phyloP scores from a whole-genome alignment of 1,140 invertebrate species.

The Achatina immaculata region DNA sequence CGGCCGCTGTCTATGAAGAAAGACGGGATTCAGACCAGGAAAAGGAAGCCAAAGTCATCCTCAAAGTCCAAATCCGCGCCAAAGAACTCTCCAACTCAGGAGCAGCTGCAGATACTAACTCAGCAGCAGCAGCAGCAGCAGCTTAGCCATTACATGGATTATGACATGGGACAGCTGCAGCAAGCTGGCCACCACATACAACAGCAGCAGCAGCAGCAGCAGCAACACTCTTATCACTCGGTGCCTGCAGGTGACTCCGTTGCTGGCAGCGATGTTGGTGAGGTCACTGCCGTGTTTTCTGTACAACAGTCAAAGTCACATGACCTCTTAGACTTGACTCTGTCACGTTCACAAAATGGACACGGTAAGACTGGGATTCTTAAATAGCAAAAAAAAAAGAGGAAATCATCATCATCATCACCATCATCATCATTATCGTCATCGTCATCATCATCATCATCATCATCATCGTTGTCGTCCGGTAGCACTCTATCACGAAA shows the following conservation, averaged over 20 bases:
- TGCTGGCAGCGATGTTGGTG: background rate
- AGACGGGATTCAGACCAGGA: slow-evolving; percentile 95
- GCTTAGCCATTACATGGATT: too few relatives aligned
- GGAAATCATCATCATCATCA: too few relatives aligned
- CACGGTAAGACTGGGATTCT: too few relatives aligned
- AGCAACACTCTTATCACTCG: background rate
- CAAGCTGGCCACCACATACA: background rate
- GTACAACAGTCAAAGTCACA: slow-evolving; percentile 20
- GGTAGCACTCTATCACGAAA: too few relatives aligned
- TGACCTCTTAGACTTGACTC: slow-evolving; percentile 42
- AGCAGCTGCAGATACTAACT: too few relatives aligned
- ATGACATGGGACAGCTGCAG: slow-evolving; percentile 2
- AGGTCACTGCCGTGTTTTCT: background rate
- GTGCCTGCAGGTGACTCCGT: background rate
- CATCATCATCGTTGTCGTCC: too few relatives aligned
- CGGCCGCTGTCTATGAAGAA: slow-evolving; percentile 95
- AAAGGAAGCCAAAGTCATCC: slow-evolving; percentile 78
- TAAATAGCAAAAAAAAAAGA: too few relatives aligned
- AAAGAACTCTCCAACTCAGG: too few relatives aligned
- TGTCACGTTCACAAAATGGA: slow-evolving; percentile 33
- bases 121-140: slow-evolving; percentile 24
- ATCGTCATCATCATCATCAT: too few relatives aligned
- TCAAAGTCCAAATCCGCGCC: background rate
- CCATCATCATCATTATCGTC: too few relatives aligned
- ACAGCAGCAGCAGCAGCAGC: slow-evolving; percentile 21